Base-by-base conservation (phyloP, 2,113 vertebrate species). In the Nasalis larvatus region DNA sequence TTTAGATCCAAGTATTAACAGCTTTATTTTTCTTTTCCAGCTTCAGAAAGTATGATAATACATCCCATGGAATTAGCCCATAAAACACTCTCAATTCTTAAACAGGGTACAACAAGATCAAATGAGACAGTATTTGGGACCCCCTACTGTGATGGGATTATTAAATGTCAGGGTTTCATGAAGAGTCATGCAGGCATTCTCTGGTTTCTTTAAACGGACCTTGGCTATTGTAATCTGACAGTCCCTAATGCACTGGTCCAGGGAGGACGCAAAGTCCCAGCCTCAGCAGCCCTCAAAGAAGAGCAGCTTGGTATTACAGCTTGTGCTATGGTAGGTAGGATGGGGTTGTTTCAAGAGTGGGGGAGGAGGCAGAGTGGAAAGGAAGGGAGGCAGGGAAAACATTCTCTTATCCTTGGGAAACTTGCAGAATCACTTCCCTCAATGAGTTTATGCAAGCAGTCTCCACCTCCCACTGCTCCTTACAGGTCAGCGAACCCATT, bases 401-500 rank as follows among this genome's bases (percentile, higher is more conserved):
- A 81, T 49, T 89, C 32, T 84, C 89, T 69, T 47, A 66, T 77
- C 88, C 92, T 74, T 85, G 95, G 94, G 95, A 97, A 97, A 87
- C 88, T 37, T 40, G 78, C 45, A 52, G 63, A 86, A n/a, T 86
- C 71, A 94, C 86, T 97, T 94, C 80, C 89, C 47, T 73, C 8
- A 0, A 2, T 37, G 87, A 82, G 87, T 86, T 89, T 82, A 21
- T 27, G 25, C 49, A 96, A 97, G 96, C 54, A 40, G 47, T 42
- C 91, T 78, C 66, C 8, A 85, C 91, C 30, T 90, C 69, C 84
- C 16, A 35, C 56, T 56, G 21, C 40, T 74, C 80, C 86, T 89
- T 77, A 47, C 84, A 88, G 95, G 97, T 97, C 96, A 96, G 84
- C 2, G 30, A 96, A 89, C 88, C 88, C 88, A 94, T 96, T 97